Conservation (phyloP, 2,797 vertebrate species). For the Rhadinocentrus ornatus region DNA sequence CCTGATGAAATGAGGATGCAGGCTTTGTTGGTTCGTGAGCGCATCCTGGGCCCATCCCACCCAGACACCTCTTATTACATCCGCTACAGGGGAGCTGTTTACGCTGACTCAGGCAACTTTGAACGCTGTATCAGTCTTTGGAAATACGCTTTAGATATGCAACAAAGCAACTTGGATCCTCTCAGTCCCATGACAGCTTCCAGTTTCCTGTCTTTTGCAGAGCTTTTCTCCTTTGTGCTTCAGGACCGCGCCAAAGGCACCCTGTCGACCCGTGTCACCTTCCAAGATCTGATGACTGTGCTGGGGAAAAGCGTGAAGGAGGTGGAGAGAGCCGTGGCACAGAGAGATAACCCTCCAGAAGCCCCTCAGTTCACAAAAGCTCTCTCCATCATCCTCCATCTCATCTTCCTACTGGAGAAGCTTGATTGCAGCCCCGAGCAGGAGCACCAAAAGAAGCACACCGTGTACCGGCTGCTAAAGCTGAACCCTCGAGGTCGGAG, state of each 20-base stretch:
- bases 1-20: constrained; percentile 98
- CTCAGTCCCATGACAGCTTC: constrained; percentile 97
- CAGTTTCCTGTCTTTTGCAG: constrained; percentile 95
- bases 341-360: constrained; percentile 88
- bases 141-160: constrained; percentile 98
- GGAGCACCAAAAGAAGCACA: constrained; percentile 93
- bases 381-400: constrained; percentile 93
- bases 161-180: constrained; percentile 94
- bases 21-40: constrained; percentile 91
- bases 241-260: constrained; percentile 94
- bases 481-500: constrained; percentile 90
- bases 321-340: constrained; percentile 91
- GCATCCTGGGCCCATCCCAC: constrained; percentile 93
- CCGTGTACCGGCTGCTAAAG: constrained; percentile 92
- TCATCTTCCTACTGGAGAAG: constrained; percentile 93
- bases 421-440: constrained; percentile 89
- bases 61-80: constrained; percentile 98
- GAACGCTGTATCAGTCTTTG: constrained; percentile 95
- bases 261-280: constrained; percentile 88
- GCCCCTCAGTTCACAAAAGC: constrained; percentile 93
- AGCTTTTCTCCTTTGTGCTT: constrained; percentile 96
- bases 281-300: constrained; percentile 93
- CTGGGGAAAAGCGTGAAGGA: constrained; percentile 92
- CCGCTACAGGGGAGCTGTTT: constrained; percentile 93
- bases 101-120: constrained; percentile 95